Conservation (phyloP, 1,140 invertebrate species). For the Palaemon carinicauda region DNA sequence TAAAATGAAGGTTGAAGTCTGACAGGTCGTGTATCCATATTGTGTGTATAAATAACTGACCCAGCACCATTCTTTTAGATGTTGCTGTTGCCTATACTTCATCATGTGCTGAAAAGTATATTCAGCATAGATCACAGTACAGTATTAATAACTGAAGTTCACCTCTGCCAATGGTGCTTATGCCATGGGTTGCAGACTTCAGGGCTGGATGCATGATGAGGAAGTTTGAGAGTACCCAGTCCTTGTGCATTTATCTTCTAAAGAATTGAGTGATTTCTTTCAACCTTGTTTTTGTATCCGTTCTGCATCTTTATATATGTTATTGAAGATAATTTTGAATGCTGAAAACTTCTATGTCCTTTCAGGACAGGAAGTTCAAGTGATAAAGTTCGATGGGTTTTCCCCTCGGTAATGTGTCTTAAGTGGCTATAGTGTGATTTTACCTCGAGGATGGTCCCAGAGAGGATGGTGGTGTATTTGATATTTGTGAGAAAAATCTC, state of each 20-base stretch:
- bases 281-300: neutral
- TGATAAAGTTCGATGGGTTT: neutral
- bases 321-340: neutral
- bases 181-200: slow-evolving; percentile 27
- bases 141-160: slow-evolving; percentile 18
- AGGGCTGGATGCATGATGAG: neutral
- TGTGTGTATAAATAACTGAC: slow-evolving; percentile 26
- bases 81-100: slow-evolving; percentile 17
- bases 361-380: too few relatives aligned
- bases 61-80: neutral
- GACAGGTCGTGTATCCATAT: neutral
- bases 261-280: too few relatives aligned
- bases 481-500: slow-evolving; percentile 19
- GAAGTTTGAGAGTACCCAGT: slow-evolving; percentile 22
- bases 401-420: slow-evolving; percentile 37
- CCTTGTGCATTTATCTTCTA: neutral
- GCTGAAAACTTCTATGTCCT: neutral
- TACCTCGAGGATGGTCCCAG: neutral
- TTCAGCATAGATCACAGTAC: slow-evolving; percentile 16
- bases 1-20: neutral
- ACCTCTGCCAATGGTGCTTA: slow-evolving; percentile 5
- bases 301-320: neutral
- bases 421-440: slow-evolving; percentile 30
- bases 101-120: slow-evolving; percentile 4
- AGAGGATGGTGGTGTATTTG: slow-evolving; percentile 6